Evolutionary conservation across 2,888 invertebrate genomes (phyloP), one percentile per base, ranked within the genome.

Genomic region (Rotaria sp.): DNA sequence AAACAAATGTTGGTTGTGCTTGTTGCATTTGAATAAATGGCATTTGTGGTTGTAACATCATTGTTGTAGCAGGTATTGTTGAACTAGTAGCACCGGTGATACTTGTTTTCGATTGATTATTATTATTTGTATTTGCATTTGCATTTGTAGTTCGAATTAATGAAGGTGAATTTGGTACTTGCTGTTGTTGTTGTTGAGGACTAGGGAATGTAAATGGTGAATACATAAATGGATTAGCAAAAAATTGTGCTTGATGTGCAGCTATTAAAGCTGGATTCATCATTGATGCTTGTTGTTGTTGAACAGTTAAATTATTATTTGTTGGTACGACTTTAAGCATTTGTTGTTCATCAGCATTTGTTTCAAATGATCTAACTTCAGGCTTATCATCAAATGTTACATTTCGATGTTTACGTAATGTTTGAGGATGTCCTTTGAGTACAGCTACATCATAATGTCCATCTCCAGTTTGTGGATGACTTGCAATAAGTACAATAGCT

Each of bases 341-440:
- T 41, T 26, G 24, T 80, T 80, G 41, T 45, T 80, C 80, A 13
- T 80, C 80, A 8, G 11, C 10, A 38, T 18, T 67, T 26, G 80
- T 45, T 80, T 80, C 45, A n/a, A 80, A 80, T 80, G 80, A 80
- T n/a, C 80, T 8, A 45, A 80, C 45, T 80, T 80, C 80, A 26
- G 41, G 80, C 26, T 80, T 80, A 45, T 80, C 80, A 80, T 80
- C 80, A 80, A 80, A 80, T 45, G 80, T 80, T n/a, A 80, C 80
- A 45, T 80, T 80, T 45, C 80, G 80, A 80, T 80, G 80, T 45
- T 80, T 80, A 45, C 45, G 41, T 80, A 80, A 80, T 13, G 80
- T 80, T 80, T 80, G 80, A 10, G 80, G 80, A 45, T 80, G 80
- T 26, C 80, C 80, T 80, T 80, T 80, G 4, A 80, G 45, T 45